Base-by-base conservation (phyloP, 1,140 invertebrate species). In the Eriocheir sinensis region DNA sequence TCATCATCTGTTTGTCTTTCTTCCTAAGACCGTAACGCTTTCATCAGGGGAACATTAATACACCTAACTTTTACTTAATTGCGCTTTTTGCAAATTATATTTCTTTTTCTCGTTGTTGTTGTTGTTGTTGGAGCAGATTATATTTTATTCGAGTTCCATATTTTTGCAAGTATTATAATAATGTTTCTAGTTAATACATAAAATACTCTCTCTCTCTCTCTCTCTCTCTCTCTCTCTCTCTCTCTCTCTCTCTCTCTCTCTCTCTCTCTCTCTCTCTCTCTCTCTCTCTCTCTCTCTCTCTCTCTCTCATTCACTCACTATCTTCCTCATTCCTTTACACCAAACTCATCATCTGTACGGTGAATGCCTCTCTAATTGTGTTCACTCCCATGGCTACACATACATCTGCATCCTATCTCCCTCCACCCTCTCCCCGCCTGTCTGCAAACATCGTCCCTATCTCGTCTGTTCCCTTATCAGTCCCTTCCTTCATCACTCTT, bases 191-290 rank as follows among this genome's bases (percentile, higher is more conserved):
- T n/a, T n/a, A n/a, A n/a, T n/a, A n/a, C n/a, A n/a, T n/a, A n/a
- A n/a, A n/a, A n/a, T n/a, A n/a, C n/a, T 4, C 32, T 41, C 83
- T 86, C 83, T 72, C 60, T 72, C 60, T 72, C 83, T 86, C 83
- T 41, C 83, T 86, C 83, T 86, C 40, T 41, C 83, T 41, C 40
- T 41, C 83, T 86, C 83, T 86, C 83, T 86, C 83, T 86, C 83
- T 41, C 83, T 21, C 83, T n/a, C 17, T 36, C 34, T n/a, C 40
- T 41, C 83, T 86, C 83, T 86, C 40, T 86, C 83, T 41, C 36
- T 41, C 32, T 41, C 40, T 40, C 60, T 72, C 60, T 72, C 60
- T 72, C 60, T 72, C 48, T 12, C 48, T 38, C 3, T 15, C 83
- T 6, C 3, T 36, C 4, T 81, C 3, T 21, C 80, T 81, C 21